Conservation (phyloP, 2,113 vertebrate genomes). For the Emydura subglobosa region DNA sequence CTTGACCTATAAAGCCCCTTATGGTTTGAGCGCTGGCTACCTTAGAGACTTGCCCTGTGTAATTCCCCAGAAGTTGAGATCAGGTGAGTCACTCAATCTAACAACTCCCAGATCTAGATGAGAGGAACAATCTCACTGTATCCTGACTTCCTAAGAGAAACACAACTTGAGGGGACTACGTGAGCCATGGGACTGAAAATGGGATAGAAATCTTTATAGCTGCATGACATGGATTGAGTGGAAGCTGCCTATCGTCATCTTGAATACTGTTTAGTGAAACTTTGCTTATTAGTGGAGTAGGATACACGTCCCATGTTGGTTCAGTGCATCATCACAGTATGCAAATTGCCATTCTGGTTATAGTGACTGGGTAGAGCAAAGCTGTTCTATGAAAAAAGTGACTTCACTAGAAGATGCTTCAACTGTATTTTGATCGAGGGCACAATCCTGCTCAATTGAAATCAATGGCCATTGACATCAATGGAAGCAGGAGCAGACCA, state of each 20-base stretch:
- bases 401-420: no score
- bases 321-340: neutral
- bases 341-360: neutral
- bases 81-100: no score
- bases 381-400: neutral
- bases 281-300: rapidly evolving
- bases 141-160: neutral
- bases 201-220: neutral
- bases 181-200: neutral
- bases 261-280: neutral
- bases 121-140: neutral
- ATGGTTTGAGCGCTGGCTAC: neutral
- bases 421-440: no score
- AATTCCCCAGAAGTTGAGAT: rapidly evolving
- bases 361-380: neutral
- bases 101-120: neutral
- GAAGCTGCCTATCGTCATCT: neutral
- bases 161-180: neutral
- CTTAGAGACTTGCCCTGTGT: rapidly evolving
- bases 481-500: no score
- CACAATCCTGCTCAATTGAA: no score
- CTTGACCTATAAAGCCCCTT: neutral
- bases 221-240: no score
- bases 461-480: no score
- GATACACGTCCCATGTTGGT: rapidly evolving